Conservation (phyloP, 2,797 vertebrate genomes). For the Gymnopithys bicolor region DNA sequence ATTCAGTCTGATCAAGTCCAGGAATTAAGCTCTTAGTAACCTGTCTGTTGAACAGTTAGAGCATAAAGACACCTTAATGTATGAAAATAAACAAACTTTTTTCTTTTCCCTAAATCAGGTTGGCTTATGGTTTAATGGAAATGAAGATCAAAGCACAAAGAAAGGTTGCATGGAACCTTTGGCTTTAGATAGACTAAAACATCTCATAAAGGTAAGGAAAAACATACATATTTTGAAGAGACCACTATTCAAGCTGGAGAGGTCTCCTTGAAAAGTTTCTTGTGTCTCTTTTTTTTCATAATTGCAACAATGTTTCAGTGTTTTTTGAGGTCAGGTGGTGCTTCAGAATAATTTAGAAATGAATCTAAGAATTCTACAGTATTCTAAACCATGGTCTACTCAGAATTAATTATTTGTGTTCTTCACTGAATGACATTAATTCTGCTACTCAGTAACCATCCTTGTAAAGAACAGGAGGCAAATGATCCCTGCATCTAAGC, state of each 20-base stretch:
- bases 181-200: conserved; percentile 77
- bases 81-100: neutral
- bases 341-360: neutral
- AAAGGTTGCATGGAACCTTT: conserved; percentile 77
- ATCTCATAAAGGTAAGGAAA: conserved; percentile 84
- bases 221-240: neutral
- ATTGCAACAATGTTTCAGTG: neutral
- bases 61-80: neutral
- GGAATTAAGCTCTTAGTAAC: neutral
- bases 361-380: neutral
- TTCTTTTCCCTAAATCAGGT: conserved; percentile 70
- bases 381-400: neutral
- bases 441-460: neutral
- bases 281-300: neutral
- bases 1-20: neutral
- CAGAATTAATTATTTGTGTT: neutral
- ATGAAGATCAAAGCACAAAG: conserved; percentile 65
- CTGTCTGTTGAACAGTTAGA: neutral
- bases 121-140: conserved; percentile 87
- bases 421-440: neutral
- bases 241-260: neutral
- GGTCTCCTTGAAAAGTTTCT: neutral
- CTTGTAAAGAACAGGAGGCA: neutral
- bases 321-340: neutral
- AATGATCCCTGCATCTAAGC: neutral